Base-by-base conservation (phyloP, 2,797 vertebrate species). In the Potorous gilbertii region DNA sequence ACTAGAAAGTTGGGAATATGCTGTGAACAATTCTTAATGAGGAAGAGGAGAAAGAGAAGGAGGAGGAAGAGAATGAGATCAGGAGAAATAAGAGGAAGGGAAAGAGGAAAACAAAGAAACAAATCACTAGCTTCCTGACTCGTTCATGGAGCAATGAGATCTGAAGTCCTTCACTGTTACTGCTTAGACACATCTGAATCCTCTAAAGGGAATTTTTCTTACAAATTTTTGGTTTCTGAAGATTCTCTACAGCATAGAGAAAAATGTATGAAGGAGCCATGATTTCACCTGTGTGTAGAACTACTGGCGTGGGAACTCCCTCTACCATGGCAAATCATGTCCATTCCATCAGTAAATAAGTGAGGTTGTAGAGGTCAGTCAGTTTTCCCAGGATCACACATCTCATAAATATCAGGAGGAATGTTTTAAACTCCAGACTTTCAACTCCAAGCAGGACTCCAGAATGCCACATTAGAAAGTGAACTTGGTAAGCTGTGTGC, bases 1-100 rank as follows among this genome's bases (percentile, higher is more conserved):
- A 94, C 55, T 92, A 94, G 59, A 94, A 96, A 96, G 74, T 55
- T 94, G 91, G 92, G 90, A 96, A 96, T 95, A 93, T 56, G 52
- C 90, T 87, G 89, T 92, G 55, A 96, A 74, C 94, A 87, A 0
- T 40, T 59, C 62, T 95, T 0, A 55, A 56, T 93, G 57, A 87
- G 93, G 46, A 90, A 93, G 31, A 52, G 2, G 57, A 95, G 46
- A 56, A 31, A 92, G 94, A 55, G 16, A 28, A 10, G 92, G n/a
- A 74, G 5, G 24, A 40, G 9, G 74, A 81, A 81, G 9, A 74
- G 18, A 74, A 74, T 21, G 66, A 74, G n/a, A 40, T 5, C 0
- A 54, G 2, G 55, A 57, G 13, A 29, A 11, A 89, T 6, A 74
- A 74, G n/a, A 74, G 14, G 31, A 62, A n/a, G 57, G 57, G 57